These are phyloP conservation scores for Sminthurinus signatus DNA, from an alignment of 1,140 invertebrate genomes.

Conservation along the genomic window DNA sequence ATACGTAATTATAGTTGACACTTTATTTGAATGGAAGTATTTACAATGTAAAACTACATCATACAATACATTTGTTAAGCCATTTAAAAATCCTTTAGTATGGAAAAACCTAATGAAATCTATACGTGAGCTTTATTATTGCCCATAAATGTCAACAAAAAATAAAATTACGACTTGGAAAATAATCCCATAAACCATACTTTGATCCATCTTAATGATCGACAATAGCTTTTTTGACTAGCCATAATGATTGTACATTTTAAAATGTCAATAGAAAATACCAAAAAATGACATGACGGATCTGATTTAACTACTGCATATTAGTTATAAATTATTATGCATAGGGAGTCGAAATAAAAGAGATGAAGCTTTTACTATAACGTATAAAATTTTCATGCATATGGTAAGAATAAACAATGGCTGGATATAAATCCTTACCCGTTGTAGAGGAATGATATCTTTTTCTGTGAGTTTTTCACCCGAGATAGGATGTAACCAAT, in stretches of 20 bases:
- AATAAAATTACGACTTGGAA: no score
- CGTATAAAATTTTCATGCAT: no score
- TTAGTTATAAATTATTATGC: slow-evolving; percentile 2
- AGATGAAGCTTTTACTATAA: no score
- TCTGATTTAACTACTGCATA: slow-evolving; percentile 5
- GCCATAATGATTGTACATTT: no score
- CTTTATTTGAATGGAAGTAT: slow-evolving; percentile 18
- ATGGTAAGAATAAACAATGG: slow-evolving; percentile 4
- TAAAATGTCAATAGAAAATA: not conserved
- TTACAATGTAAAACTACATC: slow-evolving; percentile 9
- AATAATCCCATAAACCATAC: no score
- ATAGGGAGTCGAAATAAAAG: no score
- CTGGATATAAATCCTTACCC: slow-evolving; percentile 53
- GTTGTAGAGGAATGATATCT: slow-evolving; percentile 86
- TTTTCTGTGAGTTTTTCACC: slow-evolving; percentile 78
- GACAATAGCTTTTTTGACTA: no score
- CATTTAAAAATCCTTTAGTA: no score
- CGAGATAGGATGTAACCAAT: slow-evolving; percentile 93
- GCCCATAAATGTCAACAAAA: not conserved
- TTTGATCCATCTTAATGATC: no score
- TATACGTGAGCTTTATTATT: no score
- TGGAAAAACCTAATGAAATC: no score
- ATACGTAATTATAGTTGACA: slow-evolving; percentile 19
- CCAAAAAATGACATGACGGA: slow-evolving; percentile 4
- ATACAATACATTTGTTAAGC: no score